These are phyloP conservation scores for Nephila pilipes DNA, from an alignment of 1,140 invertebrate species.

Conservation along the genomic window DNA sequence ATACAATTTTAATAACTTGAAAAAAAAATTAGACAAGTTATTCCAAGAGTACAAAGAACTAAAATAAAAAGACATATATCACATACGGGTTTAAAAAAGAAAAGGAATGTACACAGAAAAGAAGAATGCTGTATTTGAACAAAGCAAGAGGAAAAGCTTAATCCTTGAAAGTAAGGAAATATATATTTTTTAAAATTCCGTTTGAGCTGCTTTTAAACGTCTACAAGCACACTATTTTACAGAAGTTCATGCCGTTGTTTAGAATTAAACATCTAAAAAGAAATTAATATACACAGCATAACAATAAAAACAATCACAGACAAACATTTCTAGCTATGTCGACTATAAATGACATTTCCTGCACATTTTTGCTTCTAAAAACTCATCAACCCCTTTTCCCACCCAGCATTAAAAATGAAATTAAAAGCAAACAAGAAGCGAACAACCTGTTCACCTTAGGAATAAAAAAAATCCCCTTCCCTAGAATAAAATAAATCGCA, in stretches of 20 bases:
- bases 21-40: too few relatives aligned
- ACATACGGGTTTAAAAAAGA: too few relatives aligned
- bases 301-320: neutral
- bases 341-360: neutral
- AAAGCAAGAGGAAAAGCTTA: too few relatives aligned
- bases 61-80: too few relatives aligned
- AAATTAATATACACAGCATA: neutral
- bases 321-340: neutral
- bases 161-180: too few relatives aligned
- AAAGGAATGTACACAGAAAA: too few relatives aligned
- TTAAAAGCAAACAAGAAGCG: neutral
- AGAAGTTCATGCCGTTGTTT: neutral
- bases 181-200: too few relatives aligned
- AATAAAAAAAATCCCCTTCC: conserved; percentile 14
- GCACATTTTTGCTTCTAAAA: neutral
- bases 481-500: conserved; percentile 62
- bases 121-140: too few relatives aligned
- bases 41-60: too few relatives aligned
- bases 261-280: neutral
- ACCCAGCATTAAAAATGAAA: neutral
- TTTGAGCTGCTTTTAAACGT: neutral
- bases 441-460: conserved; percentile 52
- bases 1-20: too few relatives aligned
- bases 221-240: neutral
- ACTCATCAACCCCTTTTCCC: neutral